Evolutionary conservation across 2,888 invertebrate genomes (phyloP).

Genomic region (Julus scandinavius): DNA sequence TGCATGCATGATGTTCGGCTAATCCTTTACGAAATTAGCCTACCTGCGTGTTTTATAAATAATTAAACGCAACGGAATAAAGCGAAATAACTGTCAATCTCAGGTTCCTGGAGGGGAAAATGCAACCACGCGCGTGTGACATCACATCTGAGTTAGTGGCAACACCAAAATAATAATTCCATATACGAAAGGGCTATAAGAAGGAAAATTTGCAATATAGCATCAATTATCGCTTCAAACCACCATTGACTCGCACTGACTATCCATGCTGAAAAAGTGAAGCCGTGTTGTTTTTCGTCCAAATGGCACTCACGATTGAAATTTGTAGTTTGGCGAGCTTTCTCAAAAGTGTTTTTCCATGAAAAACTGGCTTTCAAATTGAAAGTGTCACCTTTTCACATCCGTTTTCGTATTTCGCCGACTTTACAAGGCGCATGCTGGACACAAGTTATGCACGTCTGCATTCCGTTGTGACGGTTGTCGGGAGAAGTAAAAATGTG

Average conservation of each 20-base stretch:
- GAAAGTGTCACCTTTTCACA: background rate
- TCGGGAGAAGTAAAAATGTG: background rate
- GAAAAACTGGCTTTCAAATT: background rate
- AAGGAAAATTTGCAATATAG: background rate
- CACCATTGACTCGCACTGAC: background rate
- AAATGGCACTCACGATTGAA: background rate
- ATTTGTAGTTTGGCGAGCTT: background rate
- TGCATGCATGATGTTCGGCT: background rate
- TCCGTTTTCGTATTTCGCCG: background rate
- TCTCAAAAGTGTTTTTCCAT: background rate
- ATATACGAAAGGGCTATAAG: background rate
- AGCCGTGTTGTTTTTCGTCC: background rate
- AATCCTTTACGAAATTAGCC: conserved; percentile 5
- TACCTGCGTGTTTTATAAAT: conserved; percentile 17
- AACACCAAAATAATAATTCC: background rate
- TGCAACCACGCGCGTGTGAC: background rate
- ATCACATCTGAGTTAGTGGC: background rate
- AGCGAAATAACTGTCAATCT: background rate
- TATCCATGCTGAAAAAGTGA: background rate
- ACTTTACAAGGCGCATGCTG: background rate
- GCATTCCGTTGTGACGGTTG: background rate
- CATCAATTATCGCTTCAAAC: background rate
- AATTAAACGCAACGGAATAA: conserved; percentile 20
- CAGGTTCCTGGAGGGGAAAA: background rate
- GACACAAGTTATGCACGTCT: background rate